Evolutionary conservation across 2,113 vertebrate genomes (phyloP), one percentile per base, ranked within the genome.

Genomic region (Microcebus lehilahytsara): DNA sequence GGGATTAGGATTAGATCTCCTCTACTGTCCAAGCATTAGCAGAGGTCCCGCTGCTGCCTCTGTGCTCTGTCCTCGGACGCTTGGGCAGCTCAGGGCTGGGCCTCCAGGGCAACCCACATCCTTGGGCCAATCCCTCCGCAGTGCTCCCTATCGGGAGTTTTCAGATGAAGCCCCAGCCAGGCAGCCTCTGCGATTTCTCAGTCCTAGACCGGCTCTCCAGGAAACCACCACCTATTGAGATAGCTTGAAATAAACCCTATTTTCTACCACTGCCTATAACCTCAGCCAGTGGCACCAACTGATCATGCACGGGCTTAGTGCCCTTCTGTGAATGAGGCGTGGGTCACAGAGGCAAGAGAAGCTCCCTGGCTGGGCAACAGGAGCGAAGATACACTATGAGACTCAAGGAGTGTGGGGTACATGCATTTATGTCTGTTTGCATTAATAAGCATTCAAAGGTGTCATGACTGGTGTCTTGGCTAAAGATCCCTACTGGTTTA

Each of bases 1-100:
- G 62, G 95, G 93, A 98, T 96, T 97, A 97, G 95, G 92, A 90
- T 97, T 96, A 97, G 95, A 96, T 95, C 78, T 84, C 93, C 60
- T 74, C 95, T 95, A 90, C 90, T 97, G 96, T 97, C 88, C 94
- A 93, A 92, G 97, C 93, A 96, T 96, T 97, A 97, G 91, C 96
- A 86, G 60, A 97, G 46, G 95, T 85, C 49, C 4, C 2, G 30
- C 83, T 85, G 81, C 67, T 42, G 40, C 79, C 72, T 86, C 80
- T 46, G 46, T 58, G 91, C 85, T 72, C 53, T 75, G 46, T 74
- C 85, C 88, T 96, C 72, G 7, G 10, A 78, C 90, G 93, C n/a
- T 75, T 6, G 9, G 17, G 92, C 62, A 85, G 94, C 77, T 75
- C 56, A 3, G 34, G 89, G 72, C 84, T 69, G 92, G 86, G 46